Base-by-base conservation (phyloP, 92 coral and sea anemone genomes). In the Siderastrea siderea region DNA sequence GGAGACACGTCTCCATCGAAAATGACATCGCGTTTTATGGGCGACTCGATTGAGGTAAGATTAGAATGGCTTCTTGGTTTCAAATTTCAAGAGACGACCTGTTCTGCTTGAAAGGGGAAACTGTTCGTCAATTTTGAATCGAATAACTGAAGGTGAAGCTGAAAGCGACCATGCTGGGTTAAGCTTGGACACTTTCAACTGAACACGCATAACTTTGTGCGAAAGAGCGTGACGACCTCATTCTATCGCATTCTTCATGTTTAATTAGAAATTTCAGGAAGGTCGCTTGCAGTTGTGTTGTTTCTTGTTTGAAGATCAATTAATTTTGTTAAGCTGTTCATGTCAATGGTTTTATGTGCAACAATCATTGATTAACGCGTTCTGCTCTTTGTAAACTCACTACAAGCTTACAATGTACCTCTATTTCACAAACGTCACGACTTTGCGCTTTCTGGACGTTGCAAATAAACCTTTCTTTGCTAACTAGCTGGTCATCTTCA, bases 21-120 rank as follows among this genome's bases (percentile, higher is more conserved):
- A 45, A 84, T 95, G 98, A 95, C 93, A 66, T 88, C 96, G 61
- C 94, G 93, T 47, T 91, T 89, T 89, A 91, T 91, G 94, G 98
- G 99, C 45, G 94, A 95, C 92, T 94, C 99, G 78, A 97, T 97
- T 68, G 98, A 97, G 98, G 99, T 94, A 75, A 81, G 95, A 55
- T 19, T 8, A 47, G 46, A 73, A 71, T 19, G 69, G 78, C 86
- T 82, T 49, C 15, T 15, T 16, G 80, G 87, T 84, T 50, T 84
- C 88, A 55, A 26, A 67, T 87, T 71, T 74, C 87, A 66, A 15
- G 65, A 17, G 55, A 13, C 52, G 47, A 8, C 3, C n/a, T 71
- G 63, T 71, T 48, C 59, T 10, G 58, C 67, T 3, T 16, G 61
- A 68, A 8, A 86, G 50, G 58, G 10, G 8, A 14, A 79, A 57